These are phyloP conservation scores for Bos taurus DNA, from an alignment of 2,113 vertebrate genomes.

Conservation along the genomic window ARS-UCD2.0 NC_037352.1:42102001-42102500, in stretches of 20 bases:
- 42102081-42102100: too few relatives aligned
- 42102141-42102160: background rate
- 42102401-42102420: background rate
- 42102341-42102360: background rate
- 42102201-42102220: background rate
- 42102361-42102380: background rate
- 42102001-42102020: too few relatives aligned
- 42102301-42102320: background rate
- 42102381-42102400: background rate
- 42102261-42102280: accelerated
- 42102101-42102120: background rate
- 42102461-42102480: background rate
- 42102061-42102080: too few relatives aligned
- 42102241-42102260: background rate
- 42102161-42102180: background rate
- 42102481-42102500: background rate
- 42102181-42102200: accelerated
- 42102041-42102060: too few relatives aligned
- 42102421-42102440: background rate
- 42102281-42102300: background rate
- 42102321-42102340: background rate
- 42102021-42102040: too few relatives aligned
- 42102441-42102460: background rate
- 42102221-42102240: too few relatives aligned
- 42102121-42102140: background rate